phyloP scores from a whole-genome alignment of 2,797 vertebrate genomes.

The Morelia viridis region DNA sequence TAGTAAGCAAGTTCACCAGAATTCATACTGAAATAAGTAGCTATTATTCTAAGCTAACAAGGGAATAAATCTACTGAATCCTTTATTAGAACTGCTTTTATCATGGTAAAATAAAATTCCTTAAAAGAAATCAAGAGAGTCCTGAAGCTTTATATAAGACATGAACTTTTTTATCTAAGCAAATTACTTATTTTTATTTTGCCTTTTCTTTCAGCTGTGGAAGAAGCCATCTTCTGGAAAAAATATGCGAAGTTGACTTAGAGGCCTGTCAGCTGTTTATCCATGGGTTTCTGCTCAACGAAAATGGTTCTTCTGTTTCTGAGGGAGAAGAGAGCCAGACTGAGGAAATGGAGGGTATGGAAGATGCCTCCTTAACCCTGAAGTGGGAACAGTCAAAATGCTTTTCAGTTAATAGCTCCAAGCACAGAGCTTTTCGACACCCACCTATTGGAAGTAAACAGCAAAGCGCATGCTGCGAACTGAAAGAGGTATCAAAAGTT shows the following conservation, averaged over 20 bases:
- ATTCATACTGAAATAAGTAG: constrained; percentile 31
- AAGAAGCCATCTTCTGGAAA: constrained; percentile 76
- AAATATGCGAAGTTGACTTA: constrained; percentile 88
- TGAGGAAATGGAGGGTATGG: constrained; percentile 45
- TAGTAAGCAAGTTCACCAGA: constrained; percentile 17
- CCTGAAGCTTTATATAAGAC: constrained; percentile 51
- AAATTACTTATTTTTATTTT: constrained; percentile 52
- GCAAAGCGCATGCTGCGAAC: constrained; percentile 73
- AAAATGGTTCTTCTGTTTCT: constrained; percentile 65
- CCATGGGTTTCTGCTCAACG: constrained; percentile 78
- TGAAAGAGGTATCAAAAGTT: constrained; percentile 80
- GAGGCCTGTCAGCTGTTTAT: constrained; percentile 86
- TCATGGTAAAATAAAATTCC: constrained; percentile 45
- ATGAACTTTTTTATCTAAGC: constrained; percentile 55
- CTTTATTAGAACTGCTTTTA: constrained; percentile 38
- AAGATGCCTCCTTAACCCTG: constrained; percentile 54
- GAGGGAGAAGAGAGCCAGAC: constrained; percentile 69
- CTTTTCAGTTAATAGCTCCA: constrained; percentile 71
- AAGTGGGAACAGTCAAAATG: constrained; percentile 69
- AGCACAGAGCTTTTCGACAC: constrained; percentile 68
- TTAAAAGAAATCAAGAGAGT: constrained; percentile 15
- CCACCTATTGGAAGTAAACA: constrained; percentile 70
- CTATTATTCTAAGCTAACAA: background rate
- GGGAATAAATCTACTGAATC: background rate
- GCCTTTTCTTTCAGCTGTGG: constrained; percentile 73